A percentile compares a stretch with the other conserved stretches of the same genome.
Conservation (phyloP, 2,888 invertebrate genomes). For the Gortyna flavago region DNA sequence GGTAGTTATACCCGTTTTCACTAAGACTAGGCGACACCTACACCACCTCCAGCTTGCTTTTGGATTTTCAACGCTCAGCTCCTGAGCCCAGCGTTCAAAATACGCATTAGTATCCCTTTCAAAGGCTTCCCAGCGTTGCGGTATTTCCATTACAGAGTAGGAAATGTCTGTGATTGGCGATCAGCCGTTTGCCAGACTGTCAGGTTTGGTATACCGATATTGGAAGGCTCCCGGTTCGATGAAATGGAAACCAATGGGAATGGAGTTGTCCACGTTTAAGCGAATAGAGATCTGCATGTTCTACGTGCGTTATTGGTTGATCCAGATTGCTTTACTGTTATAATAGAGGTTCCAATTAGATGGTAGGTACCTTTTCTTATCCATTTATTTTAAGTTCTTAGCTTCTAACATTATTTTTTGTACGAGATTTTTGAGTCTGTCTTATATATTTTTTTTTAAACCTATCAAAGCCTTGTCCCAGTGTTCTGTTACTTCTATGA, state of each 20-base stretch:
- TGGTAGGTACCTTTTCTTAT: no score
- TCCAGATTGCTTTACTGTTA: background rate
- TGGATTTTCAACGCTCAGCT: background rate
- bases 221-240: constrained; percentile 4
- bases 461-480: background rate
- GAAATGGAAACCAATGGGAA: constrained; percentile 16
- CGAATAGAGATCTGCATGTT: background rate
- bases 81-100: background rate
- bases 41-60: background rate
- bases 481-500: background rate
- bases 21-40: background rate
- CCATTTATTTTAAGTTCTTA: background rate
- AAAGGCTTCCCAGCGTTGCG: constrained; percentile 27
- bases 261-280: background rate
- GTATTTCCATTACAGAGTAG: constrained; percentile 34
- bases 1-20: background rate
- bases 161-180: constrained; percentile 47
- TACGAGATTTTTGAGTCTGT: background rate
- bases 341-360: background rate
- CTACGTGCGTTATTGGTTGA: background rate
- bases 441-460: background rate
- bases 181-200: constrained; percentile 25
- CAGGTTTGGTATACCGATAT: constrained; percentile 22
- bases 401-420: background rate
- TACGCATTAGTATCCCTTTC: constrained; percentile 28